Conservation (phyloP, 2,113 vertebrate species). For the Larimichthys crocea region DNA sequence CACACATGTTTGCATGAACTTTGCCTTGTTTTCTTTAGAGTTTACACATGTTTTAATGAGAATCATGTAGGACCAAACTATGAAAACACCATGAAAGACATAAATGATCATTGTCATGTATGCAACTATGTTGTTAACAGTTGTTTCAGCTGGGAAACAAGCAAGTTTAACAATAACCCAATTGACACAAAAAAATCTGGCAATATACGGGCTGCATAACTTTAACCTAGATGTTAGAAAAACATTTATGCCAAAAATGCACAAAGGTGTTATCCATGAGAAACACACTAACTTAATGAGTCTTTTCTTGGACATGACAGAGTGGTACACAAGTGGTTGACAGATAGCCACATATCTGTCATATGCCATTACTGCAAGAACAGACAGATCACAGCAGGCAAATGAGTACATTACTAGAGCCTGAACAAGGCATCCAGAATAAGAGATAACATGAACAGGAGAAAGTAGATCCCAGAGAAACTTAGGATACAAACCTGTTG, state of each 20-base stretch:
- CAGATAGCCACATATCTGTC: conserved; percentile 70
- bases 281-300: conserved; percentile 22
- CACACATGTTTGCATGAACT: conserved; percentile 69
- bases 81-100: conserved; percentile 30
- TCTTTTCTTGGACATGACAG: conserved; percentile 50
- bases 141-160: conserved; percentile 26
- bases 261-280: conserved; percentile 32
- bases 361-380: conserved; percentile 57
- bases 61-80: conserved; percentile 64
- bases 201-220: conserved; percentile 41
- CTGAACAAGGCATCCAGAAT: conserved; percentile 56
- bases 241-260: background rate
- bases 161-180: conserved; percentile 51
- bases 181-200: conserved; percentile 51
- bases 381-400: conserved; percentile 47
- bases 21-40: conserved; percentile 51
- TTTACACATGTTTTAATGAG: conserved; percentile 44
- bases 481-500: conserved; percentile 61
- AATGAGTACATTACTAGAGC: conserved; percentile 26
- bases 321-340: conserved; percentile 53
- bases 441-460: conserved; percentile 49
- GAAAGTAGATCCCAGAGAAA: conserved; percentile 55
- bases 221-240: conserved; percentile 17
- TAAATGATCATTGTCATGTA: conserved; percentile 34
- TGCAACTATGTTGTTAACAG: background rate